Percentiles rank a stretch among this genome's conserved stretches.
phyloP scores from a whole-genome alignment of 2,797 vertebrate genomes.

The Geotrypetes seraphini region DNA sequence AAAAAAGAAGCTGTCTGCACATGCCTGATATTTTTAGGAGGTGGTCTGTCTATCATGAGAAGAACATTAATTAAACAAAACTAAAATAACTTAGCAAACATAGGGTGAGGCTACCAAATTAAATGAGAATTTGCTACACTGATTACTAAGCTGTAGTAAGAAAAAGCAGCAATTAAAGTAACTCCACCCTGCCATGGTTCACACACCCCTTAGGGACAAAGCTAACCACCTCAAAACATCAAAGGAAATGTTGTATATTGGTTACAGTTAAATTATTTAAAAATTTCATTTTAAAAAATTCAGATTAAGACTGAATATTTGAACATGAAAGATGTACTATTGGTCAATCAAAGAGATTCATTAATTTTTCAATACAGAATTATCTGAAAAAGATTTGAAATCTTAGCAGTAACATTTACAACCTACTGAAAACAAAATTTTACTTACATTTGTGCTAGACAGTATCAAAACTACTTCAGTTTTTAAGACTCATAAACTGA shows the following conservation, averaged over 20 bases:
- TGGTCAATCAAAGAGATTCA: not conserved
- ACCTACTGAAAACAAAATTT: no score
- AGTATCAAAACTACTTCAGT: no score
- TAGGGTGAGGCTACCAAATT: not conserved
- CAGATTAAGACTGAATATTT: not conserved
- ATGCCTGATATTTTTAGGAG: no score
- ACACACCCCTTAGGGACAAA: not conserved
- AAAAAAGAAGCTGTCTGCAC: no score
- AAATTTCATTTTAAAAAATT: not conserved
- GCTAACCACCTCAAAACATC: not conserved
- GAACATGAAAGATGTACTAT: not conserved
- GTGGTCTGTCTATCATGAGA: no score
- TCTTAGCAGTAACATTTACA: no score
- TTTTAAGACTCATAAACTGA: no score
- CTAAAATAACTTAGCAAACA: constrained; percentile 19
- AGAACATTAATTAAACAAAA: constrained; percentile 4
- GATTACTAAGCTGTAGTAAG: constrained; percentile 7
- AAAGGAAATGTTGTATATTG: not conserved
- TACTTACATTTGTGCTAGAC: no score
- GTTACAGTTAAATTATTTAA: not conserved
- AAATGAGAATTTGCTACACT: not conserved
- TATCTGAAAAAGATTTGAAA: no score
- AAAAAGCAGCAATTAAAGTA: constrained; percentile 1
- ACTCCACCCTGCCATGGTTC: not conserved
- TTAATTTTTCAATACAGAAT: no score